Conservation (phyloP, 1,140 invertebrate species). For the Oryctes rhinoceros region DNA sequence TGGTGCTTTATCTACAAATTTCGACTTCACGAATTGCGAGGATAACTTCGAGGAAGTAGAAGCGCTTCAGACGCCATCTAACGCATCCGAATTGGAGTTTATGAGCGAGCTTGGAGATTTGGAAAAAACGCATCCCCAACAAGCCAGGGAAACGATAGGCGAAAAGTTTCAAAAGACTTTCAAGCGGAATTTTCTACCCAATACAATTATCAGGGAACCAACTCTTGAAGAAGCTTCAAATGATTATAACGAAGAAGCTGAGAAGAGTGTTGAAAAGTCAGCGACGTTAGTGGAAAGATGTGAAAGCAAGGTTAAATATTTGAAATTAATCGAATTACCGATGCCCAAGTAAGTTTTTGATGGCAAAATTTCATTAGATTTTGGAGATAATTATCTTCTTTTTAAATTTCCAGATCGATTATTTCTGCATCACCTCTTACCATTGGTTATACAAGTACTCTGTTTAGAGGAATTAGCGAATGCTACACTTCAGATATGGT, state of each 20-base stretch:
- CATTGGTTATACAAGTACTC: constrained; percentile 63
- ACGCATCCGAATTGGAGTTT: constrained; percentile 73
- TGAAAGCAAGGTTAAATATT: constrained; percentile 50
- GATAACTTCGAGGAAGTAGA: constrained; percentile 49
- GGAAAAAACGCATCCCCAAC: constrained; percentile 61
- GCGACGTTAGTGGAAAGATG: constrained; percentile 37
- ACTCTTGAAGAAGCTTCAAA: constrained; percentile 27
- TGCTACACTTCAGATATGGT: constrained; percentile 81
- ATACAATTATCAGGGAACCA: constrained; percentile 48
- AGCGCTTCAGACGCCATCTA: constrained; percentile 70
- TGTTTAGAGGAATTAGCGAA: constrained; percentile 69
- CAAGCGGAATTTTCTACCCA: constrained; percentile 43
- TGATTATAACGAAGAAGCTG: constrained; percentile 39
- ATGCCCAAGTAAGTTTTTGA: constrained; percentile 64
- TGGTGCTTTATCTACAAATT: constrained; percentile 49
- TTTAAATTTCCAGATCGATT: constrained; percentile 7
- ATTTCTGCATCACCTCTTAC: constrained; percentile 50
- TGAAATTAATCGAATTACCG: constrained; percentile 69
- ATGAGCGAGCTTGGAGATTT: constrained; percentile 65
- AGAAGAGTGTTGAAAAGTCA: constrained; percentile 1
- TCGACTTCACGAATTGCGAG: constrained; percentile 49
- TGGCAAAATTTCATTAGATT: background rate
- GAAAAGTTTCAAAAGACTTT: constrained; percentile 50
- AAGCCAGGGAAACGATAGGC: constrained; percentile 59
- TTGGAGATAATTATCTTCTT: background rate